phyloP scores from a whole-genome alignment of 2,888 invertebrate species.

The Linyphia triangularis region DNA sequence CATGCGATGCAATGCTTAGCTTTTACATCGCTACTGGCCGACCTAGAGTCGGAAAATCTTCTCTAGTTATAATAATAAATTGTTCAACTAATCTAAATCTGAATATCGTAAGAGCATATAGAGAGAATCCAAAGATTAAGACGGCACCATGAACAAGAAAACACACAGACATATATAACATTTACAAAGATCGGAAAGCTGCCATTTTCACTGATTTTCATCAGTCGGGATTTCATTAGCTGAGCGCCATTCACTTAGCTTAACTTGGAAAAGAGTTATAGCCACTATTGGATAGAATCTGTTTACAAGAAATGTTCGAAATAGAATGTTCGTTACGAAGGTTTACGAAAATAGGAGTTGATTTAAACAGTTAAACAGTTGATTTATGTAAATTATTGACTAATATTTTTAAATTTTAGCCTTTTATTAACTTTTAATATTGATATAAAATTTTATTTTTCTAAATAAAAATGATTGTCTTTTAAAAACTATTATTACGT shows the following conservation, averaged over 20 bases:
- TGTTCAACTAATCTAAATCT: background rate
- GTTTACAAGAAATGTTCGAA: background rate
- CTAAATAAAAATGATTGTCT: background rate
- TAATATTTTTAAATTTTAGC: too few relatives aligned
- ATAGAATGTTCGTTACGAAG: background rate
- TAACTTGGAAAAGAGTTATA: background rate
- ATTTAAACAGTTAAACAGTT: background rate
- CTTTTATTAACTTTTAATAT: too few relatives aligned
- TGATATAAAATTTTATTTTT: too few relatives aligned
- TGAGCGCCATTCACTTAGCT: slow-evolving; percentile 32
- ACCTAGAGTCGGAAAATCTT: too few relatives aligned
- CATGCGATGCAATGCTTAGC: background rate
- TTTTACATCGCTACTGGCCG: background rate
- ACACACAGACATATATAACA: slow-evolving; percentile 56
- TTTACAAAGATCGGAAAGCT: slow-evolving; percentile 64
- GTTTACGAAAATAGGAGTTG: background rate
- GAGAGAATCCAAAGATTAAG: slow-evolving; percentile 15
- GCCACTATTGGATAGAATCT: background rate
- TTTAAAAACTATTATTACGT: background rate
- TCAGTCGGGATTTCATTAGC: slow-evolving; percentile 59
- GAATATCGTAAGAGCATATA: slow-evolving; percentile 9
- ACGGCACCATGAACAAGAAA: slow-evolving; percentile 38
- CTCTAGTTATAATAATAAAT: background rate
- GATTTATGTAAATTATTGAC: background rate
- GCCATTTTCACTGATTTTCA: slow-evolving; percentile 73